Evolutionary conservation across 2,888 invertebrate species (phyloP), one percentile per base, ranked within the genome.

Genomic region (Cephus rjabovi): DNA sequence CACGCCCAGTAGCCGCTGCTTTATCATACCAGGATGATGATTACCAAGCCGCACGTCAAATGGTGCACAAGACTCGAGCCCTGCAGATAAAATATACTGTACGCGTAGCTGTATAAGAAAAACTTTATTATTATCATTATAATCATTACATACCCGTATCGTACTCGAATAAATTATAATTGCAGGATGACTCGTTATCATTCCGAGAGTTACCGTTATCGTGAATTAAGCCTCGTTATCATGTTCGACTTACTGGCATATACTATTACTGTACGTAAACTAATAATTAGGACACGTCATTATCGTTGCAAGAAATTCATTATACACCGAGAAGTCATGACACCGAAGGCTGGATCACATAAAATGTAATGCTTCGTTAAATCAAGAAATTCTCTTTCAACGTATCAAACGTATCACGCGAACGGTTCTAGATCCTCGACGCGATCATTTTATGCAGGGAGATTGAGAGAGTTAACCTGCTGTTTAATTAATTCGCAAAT

Each of bases 1-100:
- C 88, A 90, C 89, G 89, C 89, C 89, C 90, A 88, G 91, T 91
- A 90, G 90, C 89, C 86, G 87, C 85, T 83, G 86, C 86, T 85
- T 88, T 88, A 89, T 90, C 89, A 85, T 87, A 82, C 87, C 84
- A 84, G 84, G 84, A 86, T 84, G 85, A 90, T 89, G 89, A 90
- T 90, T 90, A 88, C 87, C 87, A 86, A 86, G 86, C 85, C 85
- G 83, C 85, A 82, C 77, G 81, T 79, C 83, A 81, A 86, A 87
- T 87, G 85, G 87, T 84, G 86, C 86, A 82, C 85, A 83, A 83
- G 81, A 81, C 79, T 79, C 78, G 77, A 56, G 56, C 56, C 56
- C 56, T 9, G 79, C 75, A 74, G 76, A 80, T 80, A 79, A 80
- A 81, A 80, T 80, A 81, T 79, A 80, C 76, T 77, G 77, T 56